phyloP scores from a whole-genome alignment of 2,113 vertebrate species.

The Megaceryle maxima region DNA sequence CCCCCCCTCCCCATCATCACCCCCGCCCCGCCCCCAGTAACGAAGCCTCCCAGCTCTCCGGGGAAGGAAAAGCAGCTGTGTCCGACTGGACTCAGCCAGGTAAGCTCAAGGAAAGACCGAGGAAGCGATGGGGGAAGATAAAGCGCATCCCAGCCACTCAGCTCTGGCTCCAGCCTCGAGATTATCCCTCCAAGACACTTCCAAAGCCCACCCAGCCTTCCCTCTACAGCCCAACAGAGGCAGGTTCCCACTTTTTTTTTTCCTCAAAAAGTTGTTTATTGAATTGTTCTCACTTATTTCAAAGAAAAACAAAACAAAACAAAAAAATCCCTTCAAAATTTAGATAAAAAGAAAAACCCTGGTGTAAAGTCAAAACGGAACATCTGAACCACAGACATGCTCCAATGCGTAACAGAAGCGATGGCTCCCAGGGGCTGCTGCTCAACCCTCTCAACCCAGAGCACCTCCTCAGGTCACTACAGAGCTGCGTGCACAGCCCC shows the following conservation, averaged over 20 bases:
- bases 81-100: accelerated
- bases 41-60: background rate
- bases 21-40: background rate
- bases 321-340: constrained; percentile 70
- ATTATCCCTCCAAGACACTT: no score
- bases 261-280: constrained; percentile 80
- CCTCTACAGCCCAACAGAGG: background rate
- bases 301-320: constrained; percentile 67
- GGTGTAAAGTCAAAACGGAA: constrained; percentile 66
- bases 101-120: background rate
- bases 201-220: accelerated
- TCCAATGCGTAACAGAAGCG: background rate
- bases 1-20: background rate
- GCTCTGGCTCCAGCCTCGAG: background rate
- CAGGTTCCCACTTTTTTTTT: background rate
- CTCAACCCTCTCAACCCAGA: background rate
- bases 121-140: background rate
- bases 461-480: background rate
- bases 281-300: constrained; percentile 74
- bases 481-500: background rate
- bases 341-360: constrained; percentile 74
- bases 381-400: constrained; percentile 7
- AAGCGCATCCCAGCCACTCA: accelerated
- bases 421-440: background rate
- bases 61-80: background rate